Base-by-base conservation (phyloP, 2,888 invertebrate species). In the Rhingia campestris region DNA sequence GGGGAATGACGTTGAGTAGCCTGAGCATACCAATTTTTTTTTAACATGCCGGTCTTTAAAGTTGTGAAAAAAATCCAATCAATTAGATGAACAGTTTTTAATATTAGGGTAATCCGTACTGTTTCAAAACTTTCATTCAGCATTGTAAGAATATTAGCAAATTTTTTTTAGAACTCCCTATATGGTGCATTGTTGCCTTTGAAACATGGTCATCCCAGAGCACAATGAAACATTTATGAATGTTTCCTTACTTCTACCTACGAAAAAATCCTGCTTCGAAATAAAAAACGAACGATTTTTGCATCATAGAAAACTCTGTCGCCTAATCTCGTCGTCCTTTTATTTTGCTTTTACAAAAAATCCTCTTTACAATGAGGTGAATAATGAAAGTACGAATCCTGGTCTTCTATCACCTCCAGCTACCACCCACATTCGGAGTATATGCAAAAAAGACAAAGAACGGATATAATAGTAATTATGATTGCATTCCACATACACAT, bases 381-480 rank as follows among this genome's bases (percentile, higher is more conserved):
- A 81, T 81, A 81, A 76, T 72, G 66, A 81, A 75, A 53, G 41
- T 37, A 37, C 70, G 45, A 49, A 63, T 63, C 47, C 14, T 43
- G 43, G 12, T 53, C 47, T 67, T 43, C 35, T 63, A 51, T 54
- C 69, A 67, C 41, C 58, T 43, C 69, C 80, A 47, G 54, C 32
- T 63, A 43, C 37, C 49, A 61, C 80, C 30, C 7, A 43, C 54
- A 63, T 67, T 64, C 64, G 66, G 76, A 59, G 66, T 81, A 58
- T 66, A 81, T 66, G 56, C 70, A 4, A 30, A 56, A 66, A 69
- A 61, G 61, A 81, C 59, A 81, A 66, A 81, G 81, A 72, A 49
- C 53, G 72, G 43, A 67, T 72, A 76, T 76, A 81, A 81, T 76
- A 72, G 81, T 81, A 81, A 81, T 81, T 81, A 81, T 76, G 81